phyloP scores from a whole-genome alignment of 1,140 invertebrate species.

The Aphelenchoides besseyi region DNA sequence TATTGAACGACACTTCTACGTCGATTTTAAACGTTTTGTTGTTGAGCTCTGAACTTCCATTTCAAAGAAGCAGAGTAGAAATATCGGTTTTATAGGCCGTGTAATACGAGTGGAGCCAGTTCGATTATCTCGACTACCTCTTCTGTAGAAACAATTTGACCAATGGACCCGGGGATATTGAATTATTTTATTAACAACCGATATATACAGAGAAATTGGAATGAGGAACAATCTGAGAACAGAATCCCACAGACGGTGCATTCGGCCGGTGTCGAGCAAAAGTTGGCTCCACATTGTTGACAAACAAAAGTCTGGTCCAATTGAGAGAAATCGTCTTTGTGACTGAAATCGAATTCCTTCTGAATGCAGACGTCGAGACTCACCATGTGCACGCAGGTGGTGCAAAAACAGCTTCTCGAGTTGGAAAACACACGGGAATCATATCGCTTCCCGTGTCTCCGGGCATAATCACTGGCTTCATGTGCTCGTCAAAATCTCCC shows the following conservation, averaged over 20 bases:
- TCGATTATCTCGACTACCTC: too few species aligned
- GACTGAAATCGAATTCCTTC: constrained; percentile 67
- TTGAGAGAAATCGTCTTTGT: constrained; percentile 69
- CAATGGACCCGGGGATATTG: too few species aligned
- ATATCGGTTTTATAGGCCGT: too few species aligned
- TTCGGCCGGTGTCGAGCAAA: constrained; percentile 94
- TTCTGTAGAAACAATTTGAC: too few species aligned
- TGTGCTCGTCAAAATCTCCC: constrained; percentile 71
- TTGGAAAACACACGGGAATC: constrained; percentile 82
- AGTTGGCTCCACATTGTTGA: constrained; percentile 91
- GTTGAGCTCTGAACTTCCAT: too few species aligned
- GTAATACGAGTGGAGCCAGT: too few species aligned
- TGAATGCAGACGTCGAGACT: constrained; percentile 52
- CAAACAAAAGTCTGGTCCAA: constrained; percentile 77
- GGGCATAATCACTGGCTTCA: constrained; percentile 77
- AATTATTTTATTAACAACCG: too few species aligned
- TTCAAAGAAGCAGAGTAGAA: too few species aligned
- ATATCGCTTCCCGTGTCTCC: constrained; percentile 72
- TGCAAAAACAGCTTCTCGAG: constrained; percentile 61
- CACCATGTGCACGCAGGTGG: constrained; percentile 75
- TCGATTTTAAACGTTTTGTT: too few species aligned
- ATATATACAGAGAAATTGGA: too few species aligned
- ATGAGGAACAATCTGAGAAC: too few species aligned
- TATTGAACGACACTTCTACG: too few species aligned
- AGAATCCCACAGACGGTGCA: constrained; percentile 90